Conservation (phyloP, 2,888 invertebrate species). For the Limnephilus rhombicus region DNA sequence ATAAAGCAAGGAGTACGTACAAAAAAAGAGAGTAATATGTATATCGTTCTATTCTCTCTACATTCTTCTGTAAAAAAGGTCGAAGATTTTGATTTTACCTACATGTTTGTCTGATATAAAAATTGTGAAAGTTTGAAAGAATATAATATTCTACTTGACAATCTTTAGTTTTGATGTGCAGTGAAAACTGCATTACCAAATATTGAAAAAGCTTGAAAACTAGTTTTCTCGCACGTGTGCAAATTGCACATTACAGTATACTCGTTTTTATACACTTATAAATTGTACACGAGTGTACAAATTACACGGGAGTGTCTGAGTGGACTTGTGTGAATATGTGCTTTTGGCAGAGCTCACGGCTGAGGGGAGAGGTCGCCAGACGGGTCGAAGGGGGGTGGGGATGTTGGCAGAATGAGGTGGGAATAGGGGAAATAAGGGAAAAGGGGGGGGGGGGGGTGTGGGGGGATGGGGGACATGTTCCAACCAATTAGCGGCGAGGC, state of each 20-base stretch:
- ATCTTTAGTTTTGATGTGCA: neutral
- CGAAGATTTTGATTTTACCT: no score
- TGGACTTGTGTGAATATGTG: constrained; percentile 13
- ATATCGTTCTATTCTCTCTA: no score
- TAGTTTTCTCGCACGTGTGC: neutral
- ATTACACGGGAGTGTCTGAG: neutral
- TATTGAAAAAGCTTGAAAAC: neutral
- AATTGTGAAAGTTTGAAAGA: no score
- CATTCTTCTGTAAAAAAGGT: no score
- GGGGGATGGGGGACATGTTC: constrained; percentile 11
- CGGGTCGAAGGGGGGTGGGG: constrained; percentile 7
- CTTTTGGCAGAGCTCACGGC: constrained; percentile 28
- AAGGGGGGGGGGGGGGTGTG: neutral
- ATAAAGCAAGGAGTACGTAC: no score
- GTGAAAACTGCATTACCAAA: neutral
- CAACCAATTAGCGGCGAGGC: constrained; percentile 51
- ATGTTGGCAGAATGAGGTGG: neutral
- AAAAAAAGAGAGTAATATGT: no score
- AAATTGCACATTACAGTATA: no score
- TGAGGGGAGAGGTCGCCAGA: constrained; percentile 46
- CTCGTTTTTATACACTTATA: no score
- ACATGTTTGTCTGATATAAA: neutral
- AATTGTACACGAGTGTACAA: neutral
- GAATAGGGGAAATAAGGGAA: neutral
- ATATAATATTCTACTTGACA: no score